A percentile compares a stretch with the other conserved stretches of the same genome.
Conservation (phyloP, 1,140 invertebrate genomes). For the Formica selysi region DNA sequence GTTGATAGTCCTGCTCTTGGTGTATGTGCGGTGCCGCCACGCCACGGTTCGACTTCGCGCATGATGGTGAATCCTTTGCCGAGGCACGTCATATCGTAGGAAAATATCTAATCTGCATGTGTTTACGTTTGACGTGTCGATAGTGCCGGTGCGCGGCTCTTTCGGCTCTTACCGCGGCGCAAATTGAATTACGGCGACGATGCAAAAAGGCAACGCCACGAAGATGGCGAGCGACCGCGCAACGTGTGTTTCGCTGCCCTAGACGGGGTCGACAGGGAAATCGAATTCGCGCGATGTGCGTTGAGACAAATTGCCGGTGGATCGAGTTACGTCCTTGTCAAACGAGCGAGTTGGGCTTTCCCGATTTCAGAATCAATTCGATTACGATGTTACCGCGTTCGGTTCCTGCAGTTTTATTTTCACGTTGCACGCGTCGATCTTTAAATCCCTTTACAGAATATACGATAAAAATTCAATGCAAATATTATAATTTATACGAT, state of each 20-base stretch:
- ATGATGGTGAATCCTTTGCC: conserved; percentile 77
- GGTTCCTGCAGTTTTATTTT: conserved; percentile 20
- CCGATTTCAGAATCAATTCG: conserved; percentile 55
- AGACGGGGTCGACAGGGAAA: conserved; percentile 22
- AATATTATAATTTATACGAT: not conserved
- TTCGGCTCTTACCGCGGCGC: conserved; percentile 63
- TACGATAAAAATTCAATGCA: not conserved
- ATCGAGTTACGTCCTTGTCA: conserved; percentile 57
- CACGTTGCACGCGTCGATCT: too few species aligned
- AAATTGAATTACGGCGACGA: conserved; percentile 57
- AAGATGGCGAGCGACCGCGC: conserved; percentile 49
- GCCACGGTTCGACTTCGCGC: conserved; percentile 36
- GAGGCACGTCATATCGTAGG: conserved; percentile 74
- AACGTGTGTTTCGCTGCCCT: not conserved
- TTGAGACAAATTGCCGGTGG: conserved; percentile 53
- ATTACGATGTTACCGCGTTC: conserved; percentile 48
- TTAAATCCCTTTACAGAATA: not conserved
- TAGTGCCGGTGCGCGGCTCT: conserved; percentile 61
- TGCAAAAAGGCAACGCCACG: conserved; percentile 47
- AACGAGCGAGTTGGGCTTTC: conserved; percentile 51
- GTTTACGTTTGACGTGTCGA: conserved; percentile 82
- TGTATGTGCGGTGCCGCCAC: conserved; percentile 27
- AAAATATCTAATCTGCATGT: conserved; percentile 84
- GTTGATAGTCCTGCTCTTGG: conserved; percentile 24
- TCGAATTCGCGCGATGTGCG: conserved; percentile 56